Evolutionary conservation across 30 jellyfish, hydroid and myxozoan species (phyloP).

Genomic region (Mastigias papua): DNA sequence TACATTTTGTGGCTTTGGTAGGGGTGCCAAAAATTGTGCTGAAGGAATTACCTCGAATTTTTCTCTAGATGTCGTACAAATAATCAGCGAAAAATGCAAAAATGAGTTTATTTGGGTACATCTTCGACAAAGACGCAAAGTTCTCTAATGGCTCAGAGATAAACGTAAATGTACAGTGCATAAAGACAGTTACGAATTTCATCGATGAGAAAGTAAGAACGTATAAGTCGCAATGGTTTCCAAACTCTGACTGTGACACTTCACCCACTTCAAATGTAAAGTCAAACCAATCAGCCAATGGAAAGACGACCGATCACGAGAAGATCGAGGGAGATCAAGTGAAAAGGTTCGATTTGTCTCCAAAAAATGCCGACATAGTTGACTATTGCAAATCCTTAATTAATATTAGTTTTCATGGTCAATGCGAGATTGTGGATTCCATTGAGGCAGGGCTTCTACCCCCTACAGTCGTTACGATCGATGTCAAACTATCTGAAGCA

Average conservation of each 20-base stretch:
- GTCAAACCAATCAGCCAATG: not conserved
- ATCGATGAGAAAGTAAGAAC: conserved; percentile 8
- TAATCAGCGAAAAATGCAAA: not conserved
- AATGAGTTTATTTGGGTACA: conserved; percentile 28
- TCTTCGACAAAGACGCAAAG: conserved; percentile 5
- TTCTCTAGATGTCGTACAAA: not conserved
- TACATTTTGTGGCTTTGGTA: not conserved
- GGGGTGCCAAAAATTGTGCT: not conserved
- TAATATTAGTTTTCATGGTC: conserved; percentile 72
- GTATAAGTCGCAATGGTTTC: not conserved
- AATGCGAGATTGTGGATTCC: conserved; percentile 23
- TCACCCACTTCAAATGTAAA: not conserved
- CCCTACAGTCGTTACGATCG: conserved; percentile 37
- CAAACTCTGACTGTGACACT: not conserved
- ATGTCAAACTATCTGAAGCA: conserved; percentile 52
- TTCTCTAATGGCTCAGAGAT: conserved; percentile 1
- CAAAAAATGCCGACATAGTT: conserved; percentile 70
- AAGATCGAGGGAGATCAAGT: not conserved
- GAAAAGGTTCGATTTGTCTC: conserved; percentile 72
- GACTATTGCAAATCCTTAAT: conserved; percentile 77
- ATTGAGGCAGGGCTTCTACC: conserved; percentile 39
- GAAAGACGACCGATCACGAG: not conserved
- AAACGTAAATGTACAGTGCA: not conserved
- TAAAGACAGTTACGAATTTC: not conserved
- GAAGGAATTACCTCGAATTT: not conserved